Evolutionary conservation across 2,113 vertebrate species (phyloP), one percentile per base, ranked within the genome.

Genomic region (Columba janthina): DNA sequence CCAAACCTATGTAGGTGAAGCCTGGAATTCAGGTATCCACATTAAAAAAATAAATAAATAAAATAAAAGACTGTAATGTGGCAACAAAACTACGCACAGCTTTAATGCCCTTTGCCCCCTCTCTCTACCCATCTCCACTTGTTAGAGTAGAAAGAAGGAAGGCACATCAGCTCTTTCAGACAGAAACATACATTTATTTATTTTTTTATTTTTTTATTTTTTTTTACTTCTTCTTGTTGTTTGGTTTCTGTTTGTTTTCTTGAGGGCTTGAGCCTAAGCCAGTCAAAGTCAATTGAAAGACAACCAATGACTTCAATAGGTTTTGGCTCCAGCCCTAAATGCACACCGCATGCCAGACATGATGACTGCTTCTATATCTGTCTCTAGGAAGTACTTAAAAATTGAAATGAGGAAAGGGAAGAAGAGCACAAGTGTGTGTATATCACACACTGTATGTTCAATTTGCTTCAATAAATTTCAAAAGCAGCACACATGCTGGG

Each of bases 301-400:
- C 69, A 94, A 92, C 65, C 79, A 26, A 40, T 11, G 24, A 93
- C 46, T 93, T 89, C 53, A 87, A 6, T 36, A 86, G 67, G 50
- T 84, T 90, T 95, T 93, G 80, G 80, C 92, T 92, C 44, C 77
- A 75, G 80, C 69, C 73, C 88, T 96, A 76, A 96, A 75, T 19
- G 71, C 77, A 79, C 73, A 72, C 50, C 44, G 36, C 76, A 86
- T 36, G 90, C 65, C 73, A 97, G 80, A 92, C 69, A 0, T 46
- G 61, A 93, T 81, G 85, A 46, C 73, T 87, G 65, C 48, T 75
- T 86, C 76, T 94, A 5, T 83, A 89, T 89, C 81, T 79, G 82
- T 94, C 89, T 95, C 92, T 76, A 64, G 82, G 67, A 96, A 95
- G 79, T 73, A 91, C 65, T 96, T 91, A 93, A 93, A 94, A 79